These are phyloP conservation scores for Rhipidura dahli DNA, from an alignment of 2,113 vertebrate species.

Conservation along the genomic window DNA sequence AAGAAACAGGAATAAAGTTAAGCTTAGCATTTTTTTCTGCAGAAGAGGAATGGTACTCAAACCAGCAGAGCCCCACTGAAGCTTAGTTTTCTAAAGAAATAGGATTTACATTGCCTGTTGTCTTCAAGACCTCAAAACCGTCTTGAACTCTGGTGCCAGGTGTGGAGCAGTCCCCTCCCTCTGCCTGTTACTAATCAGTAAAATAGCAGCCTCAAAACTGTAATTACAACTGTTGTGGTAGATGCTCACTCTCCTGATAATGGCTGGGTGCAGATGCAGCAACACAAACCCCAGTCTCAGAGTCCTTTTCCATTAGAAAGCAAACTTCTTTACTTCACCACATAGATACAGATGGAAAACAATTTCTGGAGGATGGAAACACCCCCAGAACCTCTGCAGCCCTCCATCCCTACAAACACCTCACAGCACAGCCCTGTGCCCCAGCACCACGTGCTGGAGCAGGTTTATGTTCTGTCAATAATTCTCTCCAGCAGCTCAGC, in stretches of 20 bases:
- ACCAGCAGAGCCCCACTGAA: background rate
- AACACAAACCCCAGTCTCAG: background rate
- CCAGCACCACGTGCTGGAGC: background rate
- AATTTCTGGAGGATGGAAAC: background rate
- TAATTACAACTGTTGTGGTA: background rate
- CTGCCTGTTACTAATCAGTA: background rate
- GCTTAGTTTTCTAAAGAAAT: background rate
- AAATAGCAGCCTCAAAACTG: accelerated
- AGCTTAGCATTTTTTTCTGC: background rate
- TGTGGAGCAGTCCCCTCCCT: background rate
- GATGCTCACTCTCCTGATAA: background rate
- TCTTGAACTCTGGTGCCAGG: background rate
- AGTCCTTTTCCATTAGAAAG: background rate
- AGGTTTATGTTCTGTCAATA: constrained; percentile 13
- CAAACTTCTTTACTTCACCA: background rate
- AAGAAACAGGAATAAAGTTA: background rate
- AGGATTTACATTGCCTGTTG: background rate
- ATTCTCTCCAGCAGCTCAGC: constrained; percentile 46
- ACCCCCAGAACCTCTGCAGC: background rate
- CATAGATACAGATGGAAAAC: background rate
- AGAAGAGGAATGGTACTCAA: background rate
- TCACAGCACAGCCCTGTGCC: background rate
- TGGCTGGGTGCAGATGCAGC: background rate
- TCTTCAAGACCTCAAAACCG: background rate
- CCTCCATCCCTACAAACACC: background rate